Evolutionary conservation across 2,113 vertebrate species (phyloP), one percentile per base, ranked within the genome.

Genomic region (Odocoileus hemionus): DNA sequence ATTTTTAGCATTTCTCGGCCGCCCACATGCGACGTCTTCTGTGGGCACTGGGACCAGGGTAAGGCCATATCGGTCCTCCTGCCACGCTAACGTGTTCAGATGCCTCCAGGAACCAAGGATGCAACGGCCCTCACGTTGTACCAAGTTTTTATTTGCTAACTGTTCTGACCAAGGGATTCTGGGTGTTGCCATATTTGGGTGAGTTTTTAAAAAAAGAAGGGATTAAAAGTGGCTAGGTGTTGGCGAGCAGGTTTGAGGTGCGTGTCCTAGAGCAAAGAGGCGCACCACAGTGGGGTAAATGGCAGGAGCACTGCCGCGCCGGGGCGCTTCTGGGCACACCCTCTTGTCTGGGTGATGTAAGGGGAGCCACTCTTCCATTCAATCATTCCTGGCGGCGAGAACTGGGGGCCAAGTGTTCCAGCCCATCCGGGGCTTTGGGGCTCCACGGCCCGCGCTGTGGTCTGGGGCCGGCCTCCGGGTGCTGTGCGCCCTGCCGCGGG

Each of bases 81-180:
- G 82, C 7, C 14, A 80, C 17, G 12, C 36, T 54, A 16, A n/a
- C 39, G 4, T 19, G 39, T 43, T 55, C 19, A 89, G 57, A 39
- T 11, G 21, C 85, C 74, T 58, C n/a, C 79, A 2, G 64, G 54
- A 85, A 28, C 19, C 1, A 78, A 89, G 64, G 74, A 43, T 36
- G 39, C 76, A 70, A 92, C 16, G 45, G 25, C 70, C 88, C 94
- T 50, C 76, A 7, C 21, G 19, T 83, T 52, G 83, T 90, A 91
- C 89, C 79, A 92, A 64, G 82, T 95, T 94, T 97, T 93, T 95
- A 57, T 95, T 23, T 88, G 85, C 85, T 78, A 67, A 85, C 61
- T 92, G 60, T 55, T 89, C n/a, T 39, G 94, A 89, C 50, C 94
- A 94, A 92, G 96, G 91, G 83, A 95, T 96, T 96, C 96, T 96